These are phyloP conservation scores for Phylloscopus whistleri DNA, from an alignment of 2,113 vertebrate species.

Conservation along the genomic window DNA sequence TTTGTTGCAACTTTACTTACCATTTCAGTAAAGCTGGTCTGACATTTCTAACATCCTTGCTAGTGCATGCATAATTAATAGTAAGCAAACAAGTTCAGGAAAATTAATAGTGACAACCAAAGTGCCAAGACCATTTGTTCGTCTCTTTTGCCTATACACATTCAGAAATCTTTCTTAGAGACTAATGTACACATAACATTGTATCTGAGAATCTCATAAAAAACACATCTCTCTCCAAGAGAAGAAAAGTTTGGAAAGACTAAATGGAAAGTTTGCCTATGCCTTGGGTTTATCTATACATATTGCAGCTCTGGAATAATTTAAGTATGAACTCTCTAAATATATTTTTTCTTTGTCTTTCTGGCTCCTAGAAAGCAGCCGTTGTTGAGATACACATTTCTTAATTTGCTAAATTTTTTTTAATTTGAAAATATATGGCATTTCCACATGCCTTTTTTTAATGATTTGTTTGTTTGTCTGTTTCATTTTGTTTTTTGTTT, in stretches of 20 bases:
- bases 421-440: background rate
- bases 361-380: background rate
- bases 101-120: conserved; percentile 31
- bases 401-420: background rate
- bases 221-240: background rate
- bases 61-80: conserved; percentile 26
- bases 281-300: background rate
- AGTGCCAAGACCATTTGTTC: background rate
- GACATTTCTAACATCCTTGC: background rate
- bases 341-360: background rate
- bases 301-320: background rate
- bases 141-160: background rate
- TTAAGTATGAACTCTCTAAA: background rate
- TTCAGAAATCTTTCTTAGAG: background rate
- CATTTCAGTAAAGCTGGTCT: background rate
- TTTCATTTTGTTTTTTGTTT: background rate
- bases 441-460: background rate
- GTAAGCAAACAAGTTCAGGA: background rate
- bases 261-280: background rate
- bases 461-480: background rate
- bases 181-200: background rate
- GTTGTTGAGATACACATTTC: background rate
- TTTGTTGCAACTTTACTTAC: conserved; percentile 36
- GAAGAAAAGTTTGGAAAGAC: background rate
- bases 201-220: background rate